Percentiles rank a stretch among this genome's conserved stretches.
These are phyloP conservation scores for Glaucomys volans DNA, from an alignment of 2,113 vertebrate genomes.

Conservation along the genomic window DNA sequence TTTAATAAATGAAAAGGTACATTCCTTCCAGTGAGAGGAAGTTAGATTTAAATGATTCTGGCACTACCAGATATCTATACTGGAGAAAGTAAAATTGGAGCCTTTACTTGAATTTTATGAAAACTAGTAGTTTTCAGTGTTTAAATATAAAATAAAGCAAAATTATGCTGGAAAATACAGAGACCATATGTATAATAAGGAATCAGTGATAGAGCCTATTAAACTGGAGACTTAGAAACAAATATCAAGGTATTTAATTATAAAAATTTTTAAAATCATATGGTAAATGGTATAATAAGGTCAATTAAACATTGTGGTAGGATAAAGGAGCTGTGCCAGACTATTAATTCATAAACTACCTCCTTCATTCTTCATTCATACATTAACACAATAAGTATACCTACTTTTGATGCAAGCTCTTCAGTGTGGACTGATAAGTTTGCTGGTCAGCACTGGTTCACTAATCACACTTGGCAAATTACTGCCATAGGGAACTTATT, in stretches of 20 bases:
- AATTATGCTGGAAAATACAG: constrained; percentile 29
- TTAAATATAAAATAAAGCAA: constrained; percentile 43
- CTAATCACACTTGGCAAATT: background rate
- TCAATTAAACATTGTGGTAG: constrained; percentile 14
- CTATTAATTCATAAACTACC: constrained; percentile 19
- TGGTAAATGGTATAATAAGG: constrained; percentile 31
- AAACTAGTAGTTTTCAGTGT: constrained; percentile 31
- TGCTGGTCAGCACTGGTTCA: background rate
- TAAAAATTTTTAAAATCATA: background rate
- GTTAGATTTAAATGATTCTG: constrained; percentile 41
- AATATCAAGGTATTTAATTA: constrained; percentile 34
- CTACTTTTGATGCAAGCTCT: constrained; percentile 2
- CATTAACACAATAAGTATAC: background rate
- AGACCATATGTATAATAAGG: background rate
- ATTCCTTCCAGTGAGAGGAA: constrained; percentile 38
- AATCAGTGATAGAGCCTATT: background rate
- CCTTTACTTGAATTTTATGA: background rate
- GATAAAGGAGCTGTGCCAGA: background rate
- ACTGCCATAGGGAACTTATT: background rate
- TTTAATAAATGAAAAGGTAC: constrained; percentile 36
- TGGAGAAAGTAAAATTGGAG: constrained; percentile 29
- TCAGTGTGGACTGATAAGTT: constrained; percentile 14
- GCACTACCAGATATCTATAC: background rate
- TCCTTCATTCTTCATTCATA: constrained; percentile 56
- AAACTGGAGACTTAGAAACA: constrained; percentile 39